Percentiles rank a stretch among this genome's conserved stretches.
Conservation (phyloP, 1,140 invertebrate genomes). For the Lucilia cuprina region DNA sequence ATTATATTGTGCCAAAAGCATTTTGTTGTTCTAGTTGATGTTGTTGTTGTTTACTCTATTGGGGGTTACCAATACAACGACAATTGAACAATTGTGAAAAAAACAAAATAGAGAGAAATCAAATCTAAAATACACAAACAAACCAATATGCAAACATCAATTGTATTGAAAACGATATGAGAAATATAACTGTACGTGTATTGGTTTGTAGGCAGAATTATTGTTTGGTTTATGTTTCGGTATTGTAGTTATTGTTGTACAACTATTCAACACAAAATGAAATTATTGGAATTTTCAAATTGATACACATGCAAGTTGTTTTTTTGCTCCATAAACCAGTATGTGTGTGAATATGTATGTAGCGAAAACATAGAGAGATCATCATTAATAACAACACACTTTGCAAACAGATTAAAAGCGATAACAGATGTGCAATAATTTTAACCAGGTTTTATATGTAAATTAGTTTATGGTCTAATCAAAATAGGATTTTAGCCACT, state of each 20-base stretch:
- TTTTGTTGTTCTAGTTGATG: background rate
- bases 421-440: slow-evolving; percentile 35
- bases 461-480: slow-evolving; percentile 36
- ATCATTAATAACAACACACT: slow-evolving; percentile 37
- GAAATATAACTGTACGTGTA: background rate
- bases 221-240: background rate
- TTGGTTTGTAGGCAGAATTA: background rate
- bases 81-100: background rate
- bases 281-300: slow-evolving; percentile 4
- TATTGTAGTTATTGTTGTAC: background rate
- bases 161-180: background rate
- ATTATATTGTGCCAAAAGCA: slow-evolving; percentile 31
- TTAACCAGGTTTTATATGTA: slow-evolving; percentile 32
- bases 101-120: background rate
- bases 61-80: slow-evolving; percentile 21
- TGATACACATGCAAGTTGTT: background rate
- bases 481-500: slow-evolving; percentile 25
- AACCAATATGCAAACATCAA: slow-evolving; percentile 2
- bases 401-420: slow-evolving; percentile 36
- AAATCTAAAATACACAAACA: background rate
- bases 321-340: background rate
- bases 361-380: slow-evolving; percentile 1
- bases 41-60: slow-evolving; percentile 23
- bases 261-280: background rate
- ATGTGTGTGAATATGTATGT: background rate